phyloP scores from a whole-genome alignment of 2,113 vertebrate species.

The Gambusia holbrooki region DNA sequence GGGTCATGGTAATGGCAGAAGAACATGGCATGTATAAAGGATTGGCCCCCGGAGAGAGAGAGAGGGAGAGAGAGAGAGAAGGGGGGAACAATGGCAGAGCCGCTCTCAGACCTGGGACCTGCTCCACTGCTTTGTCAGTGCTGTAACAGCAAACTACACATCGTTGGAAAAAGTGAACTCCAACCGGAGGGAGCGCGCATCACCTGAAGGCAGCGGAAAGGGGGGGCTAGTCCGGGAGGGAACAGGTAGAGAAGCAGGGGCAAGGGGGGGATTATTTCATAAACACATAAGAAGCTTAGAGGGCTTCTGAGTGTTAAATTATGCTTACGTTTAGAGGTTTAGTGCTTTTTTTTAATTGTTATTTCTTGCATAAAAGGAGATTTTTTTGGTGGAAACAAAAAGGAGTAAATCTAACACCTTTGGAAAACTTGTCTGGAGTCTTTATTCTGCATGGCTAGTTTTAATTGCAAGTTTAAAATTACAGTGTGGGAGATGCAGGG shows the following conservation, averaged over 20 bases:
- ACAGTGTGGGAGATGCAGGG: not conserved
- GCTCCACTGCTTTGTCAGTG: constrained; percentile 57
- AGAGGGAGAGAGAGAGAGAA: constrained; percentile 37
- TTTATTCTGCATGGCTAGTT: constrained; percentile 68
- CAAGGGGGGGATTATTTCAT: constrained; percentile 14
- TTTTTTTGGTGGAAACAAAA: constrained; percentile 35
- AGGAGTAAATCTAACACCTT: constrained; percentile 35
- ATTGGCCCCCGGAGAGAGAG: constrained; percentile 58
- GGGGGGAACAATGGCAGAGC: constrained; percentile 58
- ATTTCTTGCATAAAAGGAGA: constrained; percentile 14
- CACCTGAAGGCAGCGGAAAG: not conserved
- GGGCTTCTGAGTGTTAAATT: constrained; percentile 27
- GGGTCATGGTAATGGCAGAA: constrained; percentile 70
- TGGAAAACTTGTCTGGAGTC: constrained; percentile 42
- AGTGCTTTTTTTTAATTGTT: not conserved
- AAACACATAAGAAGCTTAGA: constrained; percentile 45
- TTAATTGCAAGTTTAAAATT: constrained; percentile 61
- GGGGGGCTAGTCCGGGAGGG: constrained; percentile 1
- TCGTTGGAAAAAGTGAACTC: constrained; percentile 11
- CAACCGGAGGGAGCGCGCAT: constrained; percentile 19
- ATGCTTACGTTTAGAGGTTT: constrained; percentile 19
- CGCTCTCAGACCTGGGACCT: constrained; percentile 13
- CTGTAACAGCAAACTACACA: constrained; percentile 54
- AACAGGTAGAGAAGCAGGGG: no score
- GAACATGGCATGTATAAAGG: constrained; percentile 70